Evolutionary conservation across 2,888 invertebrate genomes (phyloP), one percentile per base, ranked within the genome.

Genomic region (Morinoia aosen): DNA sequence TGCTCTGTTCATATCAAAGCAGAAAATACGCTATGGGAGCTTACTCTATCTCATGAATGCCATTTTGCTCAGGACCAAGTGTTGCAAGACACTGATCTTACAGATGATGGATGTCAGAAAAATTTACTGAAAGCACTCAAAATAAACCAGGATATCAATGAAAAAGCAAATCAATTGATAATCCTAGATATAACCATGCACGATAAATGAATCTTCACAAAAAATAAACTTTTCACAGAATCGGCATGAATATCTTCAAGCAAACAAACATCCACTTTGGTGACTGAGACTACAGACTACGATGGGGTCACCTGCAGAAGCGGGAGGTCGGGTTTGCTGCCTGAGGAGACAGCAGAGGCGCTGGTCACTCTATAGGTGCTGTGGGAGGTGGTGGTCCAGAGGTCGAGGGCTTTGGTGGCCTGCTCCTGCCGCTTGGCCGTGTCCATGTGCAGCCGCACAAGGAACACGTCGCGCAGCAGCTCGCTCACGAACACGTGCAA

Each of bases 381-480:
- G 64, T 98, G 98, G 58, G 98, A 98, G 4, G 98, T 98, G 96
- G 98, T 98, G 95, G 98, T 98, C 98, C 99, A 98, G 11, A 98
- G 98, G 97, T 98, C 98, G 96, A 98, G 97, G 97, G 98, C 98
- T 97, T 98, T 98, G 95, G 98, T 98, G 56, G 98, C 98, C 0
- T 98, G 97, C 97, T 98, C 98, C 96, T 98, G 98, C 97, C 98
- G 98, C 90, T 97, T 97, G 1, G 98, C 97, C 40, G 98, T 98
- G 97, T 98, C 98, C 91, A 98, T 97, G 97, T 98, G 98, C 95
- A 98, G 98, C 96, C 98, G 98, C 96, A 98, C 98, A 96, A 98
- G 98, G 97, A 99, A 99, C 14, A 98, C 98, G 97, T 98, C 98
- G 97, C 98, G 98, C 57, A 99, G 98, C 97, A 99, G 99, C 97